Evolutionary conservation across 92 coral and sea anemone species (phyloP), one percentile per base, ranked within the genome.

Genomic region (Parazoanthus atlanticus): DNA sequence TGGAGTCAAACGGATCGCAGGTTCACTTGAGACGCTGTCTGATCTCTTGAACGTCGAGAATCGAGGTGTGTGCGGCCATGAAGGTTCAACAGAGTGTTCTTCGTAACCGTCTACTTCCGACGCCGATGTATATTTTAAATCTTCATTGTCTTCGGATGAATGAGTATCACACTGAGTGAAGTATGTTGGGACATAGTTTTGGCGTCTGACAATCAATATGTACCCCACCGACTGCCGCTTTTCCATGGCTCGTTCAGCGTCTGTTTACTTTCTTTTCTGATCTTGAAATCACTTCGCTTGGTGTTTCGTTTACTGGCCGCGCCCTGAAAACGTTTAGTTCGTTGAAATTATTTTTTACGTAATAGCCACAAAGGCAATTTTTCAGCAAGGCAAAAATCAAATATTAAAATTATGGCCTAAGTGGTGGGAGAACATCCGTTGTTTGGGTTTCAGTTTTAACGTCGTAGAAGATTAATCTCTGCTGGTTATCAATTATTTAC

Each of bases 151-250:
- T 71, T 70, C 87, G 38, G 28, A 47, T 71, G 70, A 84, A 67
- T 70, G 87, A 69, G 78, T 41, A n/a, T 69, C 87, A 8, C 87
- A 84, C 78, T 70, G 87, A 30, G 87, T 71, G 87, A 84, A 84
- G 13, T 84, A 84, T 26, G 87, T 84, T 17, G 87, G 87, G 41
- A 70, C 79, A 30, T 66, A 83, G 36, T 83, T 83, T 83, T 70
- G 87, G 28, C 87, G 78, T 70, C 87, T 71, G 40, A 84, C 87
- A 84, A 84, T 40, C 58, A 84, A 71, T 46, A 84, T 54, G 61
- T 70, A 84, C 19, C 65, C 78, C n/a, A 41, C 38, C 12, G 87
- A 70, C 65, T 84, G 87, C 6, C 76, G 67, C 41, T 43, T 84
- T 47, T 84, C 87, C 87, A 84, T 84, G 78, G 17, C 25, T 82